These are phyloP conservation scores for Brachionus asplanchnoidis DNA, from an alignment of 1,140 invertebrate genomes.

Conservation along the genomic window DNA sequence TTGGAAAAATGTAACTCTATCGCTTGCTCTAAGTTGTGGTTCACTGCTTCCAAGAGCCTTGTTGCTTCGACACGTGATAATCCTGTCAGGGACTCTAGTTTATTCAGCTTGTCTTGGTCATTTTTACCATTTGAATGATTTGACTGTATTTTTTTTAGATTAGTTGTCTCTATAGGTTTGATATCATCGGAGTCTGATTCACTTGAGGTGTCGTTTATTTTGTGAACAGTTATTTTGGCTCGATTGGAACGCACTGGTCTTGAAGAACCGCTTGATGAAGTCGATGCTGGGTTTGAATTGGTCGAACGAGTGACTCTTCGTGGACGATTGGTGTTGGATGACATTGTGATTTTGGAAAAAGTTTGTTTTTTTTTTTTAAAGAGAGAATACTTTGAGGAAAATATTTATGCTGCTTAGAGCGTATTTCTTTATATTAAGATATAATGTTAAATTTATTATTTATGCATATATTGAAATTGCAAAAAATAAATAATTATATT, in stretches of 20 bases:
- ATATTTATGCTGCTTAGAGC: neutral
- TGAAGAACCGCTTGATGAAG: neutral
- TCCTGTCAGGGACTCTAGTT: constrained; percentile 4
- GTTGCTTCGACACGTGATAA: neutral
- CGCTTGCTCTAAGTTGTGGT: constrained; percentile 29
- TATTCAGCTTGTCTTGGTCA: neutral
- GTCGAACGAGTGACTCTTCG: neutral
- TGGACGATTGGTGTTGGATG: neutral
- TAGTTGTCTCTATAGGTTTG: neutral
- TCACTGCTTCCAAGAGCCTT: neutral
- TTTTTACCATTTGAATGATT: neutral
- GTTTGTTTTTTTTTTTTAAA: neutral
- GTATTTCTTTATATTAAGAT: neutral
- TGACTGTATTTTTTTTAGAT: neutral
- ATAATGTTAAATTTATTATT: neutral
- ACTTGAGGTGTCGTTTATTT: neutral
- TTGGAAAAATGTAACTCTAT: neutral
- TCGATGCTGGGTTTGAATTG: neutral
- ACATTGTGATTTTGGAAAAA: neutral
- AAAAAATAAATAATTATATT: neutral
- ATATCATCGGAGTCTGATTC: constrained; percentile 10
- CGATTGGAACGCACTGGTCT: neutral
- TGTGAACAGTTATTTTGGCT: neutral
- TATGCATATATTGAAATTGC: neutral
- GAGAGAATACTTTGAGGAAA: neutral